Evolutionary conservation across 1,140 invertebrate species (phyloP), one percentile per base, ranked within the genome.

Genomic region (Apocrypta bakeri): DNA sequence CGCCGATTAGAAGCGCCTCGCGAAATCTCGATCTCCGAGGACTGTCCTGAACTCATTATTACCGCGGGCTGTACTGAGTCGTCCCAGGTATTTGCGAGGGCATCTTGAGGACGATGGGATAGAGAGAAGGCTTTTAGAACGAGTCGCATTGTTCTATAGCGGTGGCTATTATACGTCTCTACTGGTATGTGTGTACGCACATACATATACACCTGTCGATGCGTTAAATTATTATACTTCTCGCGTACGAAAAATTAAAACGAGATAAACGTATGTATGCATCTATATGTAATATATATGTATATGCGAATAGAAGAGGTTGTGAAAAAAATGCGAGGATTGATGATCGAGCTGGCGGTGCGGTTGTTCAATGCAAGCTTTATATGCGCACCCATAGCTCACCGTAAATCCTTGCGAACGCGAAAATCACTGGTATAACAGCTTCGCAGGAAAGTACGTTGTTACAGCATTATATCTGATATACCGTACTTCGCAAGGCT

Each of bases 21-120:
- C 73, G 40, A 82, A 82, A 82, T 77, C 81, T 71, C 81, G 66
- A 77, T 77, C 64, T 40, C n/a, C 12, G 66, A 56, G 31, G 11
- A 69, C 24, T 48, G 27, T 37, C 24, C 33, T 48, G 40, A 17
- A 81, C 71, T 81, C 79, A 66, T 81, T 81, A 81, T 81, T 74
- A 25, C 61, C 56, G 33, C 12, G 27, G 27, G 74, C n/a, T 6
- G 24, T 2, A 37, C 33, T 37, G 3, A 56, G 48, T 56, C 14
- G 25, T 69, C 66, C 64, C 64, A 56, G 66, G 12, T 42, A 79
- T 79, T 48, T 48, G 25, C n/a, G 33, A 31, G 64, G 64, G 7
- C n/a, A 66, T 66, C 56, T 29, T 11, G 74, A 61, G 74, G 8
- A 17, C 11, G 25, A 29, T 14, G 11, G 2, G 48, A n/a, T 7